Conservation (phyloP, 2,113 vertebrate species). For the Hiodon tergisus region DNA sequence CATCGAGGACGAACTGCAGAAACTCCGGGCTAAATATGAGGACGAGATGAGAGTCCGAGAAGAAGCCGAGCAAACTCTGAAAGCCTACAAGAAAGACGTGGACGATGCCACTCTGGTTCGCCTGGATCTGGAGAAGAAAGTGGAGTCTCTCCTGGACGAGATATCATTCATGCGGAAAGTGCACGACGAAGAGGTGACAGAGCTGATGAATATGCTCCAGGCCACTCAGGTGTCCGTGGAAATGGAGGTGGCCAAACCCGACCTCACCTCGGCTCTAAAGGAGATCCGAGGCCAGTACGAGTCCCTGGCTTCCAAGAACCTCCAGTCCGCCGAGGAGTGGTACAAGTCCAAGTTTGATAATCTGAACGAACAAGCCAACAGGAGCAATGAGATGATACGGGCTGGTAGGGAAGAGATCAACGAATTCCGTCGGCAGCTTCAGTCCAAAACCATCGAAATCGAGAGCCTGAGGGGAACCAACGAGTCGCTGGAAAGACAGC, state of each 20-base stretch:
- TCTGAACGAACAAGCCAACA: constrained; percentile 76
- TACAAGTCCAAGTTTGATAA: constrained; percentile 77
- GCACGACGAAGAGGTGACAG: constrained; percentile 75
- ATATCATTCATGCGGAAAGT: constrained; percentile 71
- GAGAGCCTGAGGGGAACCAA: constrained; percentile 80
- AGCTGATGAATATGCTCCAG: constrained; percentile 73
- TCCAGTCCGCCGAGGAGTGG: constrained; percentile 85
- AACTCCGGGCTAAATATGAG: constrained; percentile 58
- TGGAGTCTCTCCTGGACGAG: constrained; percentile 75
- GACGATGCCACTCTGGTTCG: constrained; percentile 66
- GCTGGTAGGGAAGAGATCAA: constrained; percentile 80
- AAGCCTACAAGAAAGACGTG: constrained; percentile 68
- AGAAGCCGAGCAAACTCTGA: constrained; percentile 65
- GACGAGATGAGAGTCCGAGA: constrained; percentile 58
- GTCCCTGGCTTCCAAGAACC: constrained; percentile 77
- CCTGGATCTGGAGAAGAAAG: constrained; percentile 72
- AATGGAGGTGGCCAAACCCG: constrained; percentile 64
- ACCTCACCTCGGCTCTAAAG: constrained; percentile 76
- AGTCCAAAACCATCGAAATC: constrained; percentile 79
- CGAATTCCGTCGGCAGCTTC: constrained; percentile 83
- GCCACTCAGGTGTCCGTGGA: constrained; percentile 66
- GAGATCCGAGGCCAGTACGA: constrained; percentile 84
- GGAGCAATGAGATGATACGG: constrained; percentile 77
- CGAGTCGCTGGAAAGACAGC: constrained; percentile 82
- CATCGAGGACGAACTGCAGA: constrained; percentile 71